Evolutionary conservation across 2,113 vertebrate species (phyloP).

Genomic region (Oriolus oriolus): DNA sequence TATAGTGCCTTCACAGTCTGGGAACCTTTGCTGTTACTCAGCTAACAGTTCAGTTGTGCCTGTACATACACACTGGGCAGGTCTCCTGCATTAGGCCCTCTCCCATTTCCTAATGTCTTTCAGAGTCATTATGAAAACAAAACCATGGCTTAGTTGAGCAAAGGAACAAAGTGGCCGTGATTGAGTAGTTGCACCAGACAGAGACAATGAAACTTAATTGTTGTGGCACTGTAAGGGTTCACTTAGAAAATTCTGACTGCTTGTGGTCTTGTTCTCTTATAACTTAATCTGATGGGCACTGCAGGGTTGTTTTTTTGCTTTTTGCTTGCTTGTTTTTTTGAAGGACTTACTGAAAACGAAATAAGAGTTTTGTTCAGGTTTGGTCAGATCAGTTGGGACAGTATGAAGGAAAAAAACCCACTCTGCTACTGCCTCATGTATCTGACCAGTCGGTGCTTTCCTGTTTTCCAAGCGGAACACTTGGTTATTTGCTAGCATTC

Average conservation of each 20-base stretch:
- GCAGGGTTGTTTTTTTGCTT: neutral
- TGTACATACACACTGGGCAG: neutral
- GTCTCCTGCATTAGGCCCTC: neutral
- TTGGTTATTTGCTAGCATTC: neutral
- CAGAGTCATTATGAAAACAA: neutral
- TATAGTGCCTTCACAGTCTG: neutral
- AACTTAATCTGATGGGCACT: neutral
- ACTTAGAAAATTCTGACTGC: neutral
- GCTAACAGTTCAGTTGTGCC: neutral
- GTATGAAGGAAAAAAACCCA: neutral
- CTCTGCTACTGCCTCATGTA: neutral
- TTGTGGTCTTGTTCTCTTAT: neutral
- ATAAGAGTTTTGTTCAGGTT: neutral
- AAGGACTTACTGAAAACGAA: neutral
- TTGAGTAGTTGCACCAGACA: neutral
- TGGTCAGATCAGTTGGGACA: neutral
- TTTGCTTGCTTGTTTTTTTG: neutral
- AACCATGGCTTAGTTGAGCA: neutral
- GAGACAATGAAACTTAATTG: neutral
- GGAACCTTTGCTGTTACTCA: neutral
- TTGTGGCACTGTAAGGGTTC: neutral
- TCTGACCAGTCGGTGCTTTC: neutral
- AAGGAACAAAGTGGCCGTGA: neutral
- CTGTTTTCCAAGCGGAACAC: neutral
- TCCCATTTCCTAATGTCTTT: neutral